Percentiles rank a stretch among this genome's conserved stretches.
Conservation (phyloP, 1,140 invertebrate species). For the Hirudo medicinalis region DNA sequence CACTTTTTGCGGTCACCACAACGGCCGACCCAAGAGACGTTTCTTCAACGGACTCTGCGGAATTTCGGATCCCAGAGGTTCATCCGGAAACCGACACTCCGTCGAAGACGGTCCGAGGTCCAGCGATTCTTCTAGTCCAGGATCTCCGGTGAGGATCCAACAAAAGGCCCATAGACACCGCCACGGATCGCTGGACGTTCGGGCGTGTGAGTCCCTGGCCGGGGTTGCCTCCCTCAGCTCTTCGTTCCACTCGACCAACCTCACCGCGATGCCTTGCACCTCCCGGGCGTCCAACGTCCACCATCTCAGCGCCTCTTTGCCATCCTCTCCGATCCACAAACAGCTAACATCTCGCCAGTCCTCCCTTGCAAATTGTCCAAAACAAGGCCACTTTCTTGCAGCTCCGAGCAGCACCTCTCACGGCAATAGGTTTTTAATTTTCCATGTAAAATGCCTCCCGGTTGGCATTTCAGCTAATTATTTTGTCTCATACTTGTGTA, state of each 20-base stretch:
- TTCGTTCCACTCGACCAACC: slow-evolving; percentile 4
- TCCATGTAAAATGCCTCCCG: too few relatives aligned
- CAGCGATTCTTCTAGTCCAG: slow-evolving; percentile 16
- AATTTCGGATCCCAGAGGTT: background rate
- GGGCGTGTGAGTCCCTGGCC: background rate
- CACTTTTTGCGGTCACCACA: background rate
- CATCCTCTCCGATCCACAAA: slow-evolving; percentile 30
- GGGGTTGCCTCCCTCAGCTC: background rate
- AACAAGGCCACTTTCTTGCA: too few relatives aligned
- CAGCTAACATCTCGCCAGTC: background rate
- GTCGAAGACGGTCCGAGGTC: slow-evolving; percentile 9
- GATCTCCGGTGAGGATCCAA: slow-evolving; percentile 5
- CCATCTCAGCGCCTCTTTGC: slow-evolving; percentile 30
- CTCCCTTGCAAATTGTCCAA: too few relatives aligned
- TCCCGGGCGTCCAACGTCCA: background rate
- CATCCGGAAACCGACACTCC: background rate
- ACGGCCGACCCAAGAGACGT: background rate
- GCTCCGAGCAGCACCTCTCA: too few relatives aligned
- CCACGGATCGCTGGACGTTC: background rate
- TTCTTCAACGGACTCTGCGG: slow-evolving; percentile 15
- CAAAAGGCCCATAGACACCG: background rate
- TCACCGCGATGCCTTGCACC: background rate
- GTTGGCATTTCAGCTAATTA: too few relatives aligned
- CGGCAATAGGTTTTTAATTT: too few relatives aligned
- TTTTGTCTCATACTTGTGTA: too few relatives aligned